Base-by-base conservation (phyloP, 2,888 invertebrate genomes). In the Barypeithes pellucidus region DNA sequence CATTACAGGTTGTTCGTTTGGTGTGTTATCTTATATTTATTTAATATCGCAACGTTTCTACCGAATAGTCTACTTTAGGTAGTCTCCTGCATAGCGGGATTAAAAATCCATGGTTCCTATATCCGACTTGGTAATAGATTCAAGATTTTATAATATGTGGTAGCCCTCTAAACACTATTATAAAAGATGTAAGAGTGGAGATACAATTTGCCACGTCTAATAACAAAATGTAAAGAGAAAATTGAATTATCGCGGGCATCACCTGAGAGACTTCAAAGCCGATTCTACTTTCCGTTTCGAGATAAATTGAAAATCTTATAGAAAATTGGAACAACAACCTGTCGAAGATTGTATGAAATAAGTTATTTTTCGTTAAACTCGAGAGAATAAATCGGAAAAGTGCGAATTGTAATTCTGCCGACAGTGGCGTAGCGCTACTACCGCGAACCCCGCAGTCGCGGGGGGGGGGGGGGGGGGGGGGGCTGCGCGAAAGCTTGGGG, bases 281-380 rank as follows among this genome's bases (percentile, higher is more conserved):
- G 54, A 33, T 57, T 33, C 18, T 14, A 33, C 52, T 24, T 52
- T 29, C 52, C 52, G 24, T 24, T 29, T 14, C 11, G 33, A 33
- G 54, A 57, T 57, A 57, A 57, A 57, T 57, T 57, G 54, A 18
- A 33, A 57, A 57, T 57, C 54, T 57, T 16, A n/a, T n/a, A 12
- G 54, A 16, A 57, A 33, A 57, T 57, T 11, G 54, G 54, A 57
- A 57, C 33, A 3, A 16, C 18, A 43, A 16, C 22, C 22, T 22
- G 12, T 50, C 12, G n/a, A n/a, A 22, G 50, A 50, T 50, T 50
- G 22, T 22, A 12, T 22, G 9, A n/a, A 50, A 50, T 50, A 50
- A 50, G 12, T n/a, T 22, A 50, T 50, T 20, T 50, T 47, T 22
- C 22, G 41, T n/a, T 16, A 16, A 16, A 16, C 43, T 43, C 43